Evolutionary conservation across 1,140 invertebrate species (phyloP).

Genomic region (Drosophila rufa): DNA sequence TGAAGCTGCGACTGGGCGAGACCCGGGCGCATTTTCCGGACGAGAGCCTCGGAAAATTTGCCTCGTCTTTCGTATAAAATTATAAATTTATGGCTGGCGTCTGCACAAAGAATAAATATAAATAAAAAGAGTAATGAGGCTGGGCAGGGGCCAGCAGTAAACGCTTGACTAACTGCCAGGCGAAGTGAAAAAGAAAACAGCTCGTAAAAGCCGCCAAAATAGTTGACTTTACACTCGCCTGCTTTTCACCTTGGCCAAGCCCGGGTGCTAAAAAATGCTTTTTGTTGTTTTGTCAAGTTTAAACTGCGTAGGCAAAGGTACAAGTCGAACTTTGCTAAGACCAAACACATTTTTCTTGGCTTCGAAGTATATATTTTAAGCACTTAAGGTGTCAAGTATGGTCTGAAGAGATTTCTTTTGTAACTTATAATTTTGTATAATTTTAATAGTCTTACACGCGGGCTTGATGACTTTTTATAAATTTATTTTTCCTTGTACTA

Average conservation of each 20-base stretch:
- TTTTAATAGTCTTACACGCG: background rate
- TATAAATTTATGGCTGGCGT: constrained; percentile 76
- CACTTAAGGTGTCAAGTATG: constrained; percentile 1
- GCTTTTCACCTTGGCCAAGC: background rate
- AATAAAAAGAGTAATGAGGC: constrained; percentile 39
- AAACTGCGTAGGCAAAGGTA: background rate
- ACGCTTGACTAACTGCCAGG: constrained; percentile 46
- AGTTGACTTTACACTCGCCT: constrained; percentile 23
- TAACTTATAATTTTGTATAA: background rate
- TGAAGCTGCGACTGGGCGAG: constrained; percentile 44
- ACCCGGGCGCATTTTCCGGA: constrained; percentile 68
- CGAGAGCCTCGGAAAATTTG: constrained; percentile 70
- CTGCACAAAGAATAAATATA: constrained; percentile 58
- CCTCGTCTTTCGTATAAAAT: constrained; percentile 54
- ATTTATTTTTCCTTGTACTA: no score
- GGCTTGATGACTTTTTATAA: no score
- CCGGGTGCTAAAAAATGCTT: constrained; percentile 20
- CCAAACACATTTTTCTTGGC: background rate
- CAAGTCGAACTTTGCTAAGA: background rate
- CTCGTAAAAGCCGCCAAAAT: constrained; percentile 27
- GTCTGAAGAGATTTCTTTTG: background rate
- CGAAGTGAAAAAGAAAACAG: constrained; percentile 15
- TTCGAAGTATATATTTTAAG: background rate
- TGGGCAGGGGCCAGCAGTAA: constrained; percentile 50
- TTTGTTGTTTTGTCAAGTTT: constrained; percentile 6